Base-by-base conservation (phyloP, 2,797 vertebrate genomes). In the Myotis findleyi region DNA sequence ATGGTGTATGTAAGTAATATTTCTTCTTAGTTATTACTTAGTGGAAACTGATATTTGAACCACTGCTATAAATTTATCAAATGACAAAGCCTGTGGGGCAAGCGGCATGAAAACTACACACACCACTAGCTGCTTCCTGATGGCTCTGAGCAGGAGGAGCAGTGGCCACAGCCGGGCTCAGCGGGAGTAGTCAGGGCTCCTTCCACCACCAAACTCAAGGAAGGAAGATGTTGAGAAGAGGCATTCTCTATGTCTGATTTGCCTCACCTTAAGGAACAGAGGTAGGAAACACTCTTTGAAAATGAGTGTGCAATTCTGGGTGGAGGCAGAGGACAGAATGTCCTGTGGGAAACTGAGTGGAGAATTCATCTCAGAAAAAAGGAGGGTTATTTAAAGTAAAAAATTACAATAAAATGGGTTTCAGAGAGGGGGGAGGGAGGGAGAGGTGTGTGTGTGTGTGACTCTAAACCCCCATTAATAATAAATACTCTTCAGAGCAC, bases 401-500 rank as follows among this genome's bases (percentile, higher is more conserved):
- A 92, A 91, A 64, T 57, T 53, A 49, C 23, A 68, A 38, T 49
- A 66, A 38, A 66, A 59, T 41, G 27, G 16, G 53, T 87, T 81
- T 33, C 16, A 3, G 13, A n/a, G 36, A 25, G 53, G 8, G 41
- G 41, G 8, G 41, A 6, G 41, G 41, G 57, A 11, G 55, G 23
- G 21, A 55, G 53, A 55, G 10, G 30, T 38, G 12, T 44, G 30
- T n/a, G 30, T n/a, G 13, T 36, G 4, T 38, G 49, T 62, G 33
- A 64, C 30, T 62, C 44, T 86, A 72, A 89, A n/a, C 7, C 6
- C 13, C 53, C 4, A 21, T 59, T 80, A 87, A 81, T 71, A 92
- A 87, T 41, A 82, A 95, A n/a, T 30, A 38, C 5, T 53, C 30
- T 71, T 91, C 73, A 83, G 66, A 90, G 51, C 30, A 93, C 21